A percentile compares a stretch with the other conserved stretches of the same genome.
These are phyloP conservation scores for Conops quadrifasciatus DNA, from an alignment of 2,888 invertebrate genomes.

Conservation along the genomic window DNA sequence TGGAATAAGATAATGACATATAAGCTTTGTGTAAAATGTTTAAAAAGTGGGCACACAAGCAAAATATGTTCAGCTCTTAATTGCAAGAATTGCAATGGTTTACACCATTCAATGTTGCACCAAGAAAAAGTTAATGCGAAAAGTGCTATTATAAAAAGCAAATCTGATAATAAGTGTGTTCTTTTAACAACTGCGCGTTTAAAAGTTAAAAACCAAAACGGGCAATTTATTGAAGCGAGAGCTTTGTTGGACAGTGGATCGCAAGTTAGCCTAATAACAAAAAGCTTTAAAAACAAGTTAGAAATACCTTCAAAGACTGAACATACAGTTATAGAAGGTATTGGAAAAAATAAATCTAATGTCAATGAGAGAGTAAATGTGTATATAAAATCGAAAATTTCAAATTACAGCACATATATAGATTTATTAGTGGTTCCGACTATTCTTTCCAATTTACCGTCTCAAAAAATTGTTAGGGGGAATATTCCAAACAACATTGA, in stretches of 20 bases:
- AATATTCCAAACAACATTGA: neutral
- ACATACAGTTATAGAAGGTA: slow-evolving; percentile 13
- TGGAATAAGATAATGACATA: neutral
- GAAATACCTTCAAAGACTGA: slow-evolving; percentile 5
- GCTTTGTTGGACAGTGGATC: slow-evolving; percentile 2
- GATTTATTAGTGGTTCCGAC: too few relatives aligned
- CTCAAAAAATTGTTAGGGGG: neutral
- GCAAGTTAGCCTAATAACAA: slow-evolving; percentile 12
- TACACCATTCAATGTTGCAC: neutral
- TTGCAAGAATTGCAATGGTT: slow-evolving; percentile 5
- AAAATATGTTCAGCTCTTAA: neutral
- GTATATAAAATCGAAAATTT: neutral
- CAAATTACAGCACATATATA: too few relatives aligned
- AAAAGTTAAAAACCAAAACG: neutral
- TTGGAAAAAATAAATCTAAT: neutral
- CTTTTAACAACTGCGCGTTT: slow-evolving; percentile 1
- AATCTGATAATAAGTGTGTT: neutral
- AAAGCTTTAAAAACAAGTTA: slow-evolving; percentile 12
- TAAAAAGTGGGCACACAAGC: neutral
- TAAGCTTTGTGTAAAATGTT: neutral
- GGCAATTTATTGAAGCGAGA: slow-evolving; percentile 8
- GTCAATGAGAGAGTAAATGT: neutral
- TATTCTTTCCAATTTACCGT: neutral
- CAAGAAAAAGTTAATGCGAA: neutral
- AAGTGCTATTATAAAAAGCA: neutral